Conservation (phyloP, 30 jellyfish, hydroid and myxozoan species). For the Cassiopea xamachana region DNA sequence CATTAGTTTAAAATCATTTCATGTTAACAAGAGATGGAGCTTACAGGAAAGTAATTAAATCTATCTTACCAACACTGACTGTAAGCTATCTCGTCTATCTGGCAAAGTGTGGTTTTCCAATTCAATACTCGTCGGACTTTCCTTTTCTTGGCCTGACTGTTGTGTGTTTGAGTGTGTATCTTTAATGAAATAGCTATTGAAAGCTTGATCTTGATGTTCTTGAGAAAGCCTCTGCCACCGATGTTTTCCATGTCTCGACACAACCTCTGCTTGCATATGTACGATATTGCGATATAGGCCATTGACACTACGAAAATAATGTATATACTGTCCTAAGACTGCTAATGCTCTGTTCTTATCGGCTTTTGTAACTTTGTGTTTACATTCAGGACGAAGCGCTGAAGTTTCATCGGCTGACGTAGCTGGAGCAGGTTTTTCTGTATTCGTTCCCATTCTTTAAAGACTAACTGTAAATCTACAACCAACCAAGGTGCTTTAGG, state of each 20-base stretch:
- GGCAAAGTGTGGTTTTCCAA: neutral
- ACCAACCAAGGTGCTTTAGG: constrained; percentile 34
- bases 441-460: constrained; percentile 54
- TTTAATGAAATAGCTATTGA: constrained; percentile 26
- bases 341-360: constrained; percentile 54
- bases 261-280: constrained; percentile 55
- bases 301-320: constrained; percentile 59
- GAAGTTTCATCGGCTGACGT: constrained; percentile 11
- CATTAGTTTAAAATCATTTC: too few species aligned
- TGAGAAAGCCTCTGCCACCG: constrained; percentile 57
- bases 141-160: neutral
- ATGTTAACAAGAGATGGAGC: too few species aligned
- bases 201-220: constrained; percentile 44
- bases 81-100: constrained; percentile 23
- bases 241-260: constrained; percentile 33
- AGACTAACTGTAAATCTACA: constrained; percentile 7
- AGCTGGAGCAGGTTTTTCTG: constrained; percentile 17
- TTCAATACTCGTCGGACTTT: neutral
- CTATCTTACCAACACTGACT: constrained; percentile 13
- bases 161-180: neutral
- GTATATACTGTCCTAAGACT: constrained; percentile 57
- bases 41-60: too few species aligned
- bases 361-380: constrained; percentile 4
- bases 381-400: neutral
- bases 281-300: constrained; percentile 57